Base-by-base conservation (phyloP, 2,113 vertebrate genomes). In the Callaeas wilsoni region DNA sequence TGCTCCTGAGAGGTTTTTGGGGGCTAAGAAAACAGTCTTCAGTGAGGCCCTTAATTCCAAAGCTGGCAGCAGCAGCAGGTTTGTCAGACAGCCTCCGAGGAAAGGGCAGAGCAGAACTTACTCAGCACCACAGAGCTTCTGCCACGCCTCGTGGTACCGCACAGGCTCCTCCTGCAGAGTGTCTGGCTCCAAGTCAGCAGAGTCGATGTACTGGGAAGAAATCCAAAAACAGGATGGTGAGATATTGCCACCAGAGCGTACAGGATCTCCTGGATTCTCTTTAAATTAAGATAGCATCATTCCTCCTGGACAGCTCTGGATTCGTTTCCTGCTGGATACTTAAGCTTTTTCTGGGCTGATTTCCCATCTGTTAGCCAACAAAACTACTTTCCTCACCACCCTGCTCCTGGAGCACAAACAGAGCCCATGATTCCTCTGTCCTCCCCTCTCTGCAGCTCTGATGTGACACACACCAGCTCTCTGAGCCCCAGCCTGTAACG, bases 101-200 rank as follows among this genome's bases (percentile, higher is more conserved):
- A 12, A 56, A 46, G 1, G 29, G 18, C 46, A 50, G 39, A 69
- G 64, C 16, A 27, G 21, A 23, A 42, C 99, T 99, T 92, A 99
- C 99, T 99, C 98, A 44, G 99, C 98, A 37, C 98, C 99, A 85
- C 99, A 99, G 19, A 99, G 99, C 56, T 99, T 99, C 96, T 99
- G 99, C 99, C 99, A 99, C 0, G 99, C 99, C 52, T 99, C 99
- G 1, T 99, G 99, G 95, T 99, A 99, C 49, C 98, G 98, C 26
- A 99, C 99, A 0, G 99, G 99, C 32, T 99, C 99, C 15, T 99
- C 99, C 95, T 98, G 98, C 92, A 99, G 94, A 26, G 98, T 99
- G 29, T 93, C 95, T 1, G 98, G 98, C 97, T 99, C 99, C 98
- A 99, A 41, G 97, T 98, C 98, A 6, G 99, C 99, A 15, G 99